These are phyloP conservation scores for Amphipyra tragopoginis DNA, from an alignment of 2,888 invertebrate species.

Conservation along the genomic window DNA sequence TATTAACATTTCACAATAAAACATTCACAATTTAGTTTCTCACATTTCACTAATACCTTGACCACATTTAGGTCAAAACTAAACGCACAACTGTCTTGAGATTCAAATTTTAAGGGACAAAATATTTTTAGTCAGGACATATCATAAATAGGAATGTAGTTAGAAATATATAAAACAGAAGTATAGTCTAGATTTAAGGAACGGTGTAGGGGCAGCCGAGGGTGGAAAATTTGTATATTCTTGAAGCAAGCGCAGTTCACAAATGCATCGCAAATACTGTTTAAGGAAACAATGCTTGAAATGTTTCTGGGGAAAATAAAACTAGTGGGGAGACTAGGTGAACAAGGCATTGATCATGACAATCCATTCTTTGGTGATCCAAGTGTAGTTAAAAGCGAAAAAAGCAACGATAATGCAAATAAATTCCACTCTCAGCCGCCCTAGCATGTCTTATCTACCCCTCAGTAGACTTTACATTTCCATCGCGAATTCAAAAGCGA, in stretches of 20 bases:
- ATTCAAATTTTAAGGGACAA: constrained; percentile 30
- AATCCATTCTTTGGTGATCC: neutral
- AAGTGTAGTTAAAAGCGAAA: neutral
- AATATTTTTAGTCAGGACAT: constrained; percentile 6
- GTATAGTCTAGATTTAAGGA: constrained; percentile 33
- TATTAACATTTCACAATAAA: neutral
- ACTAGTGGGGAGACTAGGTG: too few species aligned
- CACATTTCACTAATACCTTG: constrained; percentile 14
- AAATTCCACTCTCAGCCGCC: constrained; percentile 18
- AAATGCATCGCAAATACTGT: neutral
- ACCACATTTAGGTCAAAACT: constrained; percentile 18
- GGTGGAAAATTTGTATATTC: constrained; percentile 4
- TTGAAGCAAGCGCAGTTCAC: neutral
- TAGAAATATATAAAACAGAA: constrained; percentile 32
- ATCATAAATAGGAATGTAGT: constrained; percentile 21
- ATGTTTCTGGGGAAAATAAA: too few species aligned
- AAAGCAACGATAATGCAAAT: neutral
- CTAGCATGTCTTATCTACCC: constrained; percentile 15
- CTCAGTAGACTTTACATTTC: constrained; percentile 24
- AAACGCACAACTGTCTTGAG: constrained; percentile 32
- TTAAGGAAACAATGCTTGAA: too few species aligned
- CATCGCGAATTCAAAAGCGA: constrained; percentile 40
- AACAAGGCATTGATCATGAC: too few species aligned
- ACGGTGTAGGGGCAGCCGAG: constrained; percentile 38
- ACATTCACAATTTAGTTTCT: neutral